Percentiles rank a stretch among this genome's conserved stretches.
These are phyloP conservation scores for Drosophila rufa DNA, from an alignment of 1,140 invertebrate genomes.

Conservation along the genomic window DNA sequence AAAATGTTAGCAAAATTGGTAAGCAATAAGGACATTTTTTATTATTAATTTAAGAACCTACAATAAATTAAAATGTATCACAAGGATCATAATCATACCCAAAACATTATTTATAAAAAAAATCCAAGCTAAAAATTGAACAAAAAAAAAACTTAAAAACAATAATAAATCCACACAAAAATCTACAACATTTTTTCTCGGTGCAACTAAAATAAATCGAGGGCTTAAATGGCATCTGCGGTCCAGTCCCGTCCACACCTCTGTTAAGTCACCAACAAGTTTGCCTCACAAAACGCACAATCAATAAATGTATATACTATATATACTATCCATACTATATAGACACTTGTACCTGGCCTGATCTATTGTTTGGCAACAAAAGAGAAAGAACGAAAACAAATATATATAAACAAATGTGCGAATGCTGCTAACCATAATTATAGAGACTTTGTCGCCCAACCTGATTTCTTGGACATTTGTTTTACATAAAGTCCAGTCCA, in stretches of 20 bases:
- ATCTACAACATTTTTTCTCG: background rate
- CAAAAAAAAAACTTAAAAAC: too few relatives aligned
- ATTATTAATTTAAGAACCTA: too few relatives aligned
- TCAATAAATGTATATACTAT: conserved; percentile 23
- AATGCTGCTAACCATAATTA: conserved; percentile 10
- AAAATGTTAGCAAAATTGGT: background rate
- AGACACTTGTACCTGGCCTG: conserved; percentile 11
- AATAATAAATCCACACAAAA: background rate
- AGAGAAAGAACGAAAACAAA: conserved; percentile 26
- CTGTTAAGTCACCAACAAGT: conserved; percentile 43
- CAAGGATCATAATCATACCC: too few relatives aligned
- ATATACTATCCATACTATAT: background rate
- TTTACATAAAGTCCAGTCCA: conserved; percentile 36
- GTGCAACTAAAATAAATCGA: conserved; percentile 9
- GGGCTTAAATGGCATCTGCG: conserved; percentile 8
- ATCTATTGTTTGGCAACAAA: conserved; percentile 31
- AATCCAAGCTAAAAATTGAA: too few relatives aligned
- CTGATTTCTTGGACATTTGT: conserved; percentile 35
- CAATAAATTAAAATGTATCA: too few relatives aligned
- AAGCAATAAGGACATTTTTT: too few relatives aligned
- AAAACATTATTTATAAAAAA: too few relatives aligned
- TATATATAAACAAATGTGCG: background rate
- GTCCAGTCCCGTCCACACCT: conserved; percentile 8
- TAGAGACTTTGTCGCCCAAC: conserved; percentile 32
- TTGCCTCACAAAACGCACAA: conserved; percentile 19